A percentile compares a stretch with the other conserved stretches of the same genome.
Conservation (phyloP, 35 echinoderm and acorn worm species). For the Acanthaster planci region DNA sequence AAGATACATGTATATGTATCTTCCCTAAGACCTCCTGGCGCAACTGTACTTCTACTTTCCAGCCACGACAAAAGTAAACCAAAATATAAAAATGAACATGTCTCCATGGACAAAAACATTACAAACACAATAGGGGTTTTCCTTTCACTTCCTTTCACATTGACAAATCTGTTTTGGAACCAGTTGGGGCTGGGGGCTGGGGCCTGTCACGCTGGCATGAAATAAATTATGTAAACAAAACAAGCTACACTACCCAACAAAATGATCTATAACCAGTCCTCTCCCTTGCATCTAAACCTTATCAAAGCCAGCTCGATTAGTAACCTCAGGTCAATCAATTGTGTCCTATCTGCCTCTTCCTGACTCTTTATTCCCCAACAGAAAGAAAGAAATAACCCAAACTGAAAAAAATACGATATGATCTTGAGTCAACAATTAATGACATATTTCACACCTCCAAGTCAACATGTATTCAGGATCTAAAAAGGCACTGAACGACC, state of each 20-base stretch:
- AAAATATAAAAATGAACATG: too few species aligned
- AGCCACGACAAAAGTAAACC: too few species aligned
- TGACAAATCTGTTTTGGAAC: background rate
- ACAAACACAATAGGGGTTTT: too few species aligned
- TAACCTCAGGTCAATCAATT: conserved; percentile 22
- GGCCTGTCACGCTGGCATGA: background rate
- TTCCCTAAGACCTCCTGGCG: too few species aligned
- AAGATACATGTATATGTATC: too few species aligned
- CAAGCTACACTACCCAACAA: background rate
- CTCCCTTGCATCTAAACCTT: conserved; percentile 3
- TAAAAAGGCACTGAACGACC: background rate
- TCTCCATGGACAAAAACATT: too few species aligned
- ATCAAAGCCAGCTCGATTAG: background rate
- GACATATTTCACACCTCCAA: conserved; percentile 4
- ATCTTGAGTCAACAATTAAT: conserved; percentile 11
- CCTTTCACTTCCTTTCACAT: background rate
- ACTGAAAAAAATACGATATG: background rate
- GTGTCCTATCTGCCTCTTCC: background rate
- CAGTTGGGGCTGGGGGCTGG: background rate
- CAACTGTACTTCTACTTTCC: too few species aligned
- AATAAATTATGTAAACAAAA: background rate
- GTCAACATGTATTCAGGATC: conserved; percentile 1
- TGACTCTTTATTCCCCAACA: too few species aligned
- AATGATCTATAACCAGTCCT: background rate
- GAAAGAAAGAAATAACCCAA: too few species aligned